phyloP scores from a whole-genome alignment of 2,113 vertebrate genomes.

The Leuciscus idus region DNA sequence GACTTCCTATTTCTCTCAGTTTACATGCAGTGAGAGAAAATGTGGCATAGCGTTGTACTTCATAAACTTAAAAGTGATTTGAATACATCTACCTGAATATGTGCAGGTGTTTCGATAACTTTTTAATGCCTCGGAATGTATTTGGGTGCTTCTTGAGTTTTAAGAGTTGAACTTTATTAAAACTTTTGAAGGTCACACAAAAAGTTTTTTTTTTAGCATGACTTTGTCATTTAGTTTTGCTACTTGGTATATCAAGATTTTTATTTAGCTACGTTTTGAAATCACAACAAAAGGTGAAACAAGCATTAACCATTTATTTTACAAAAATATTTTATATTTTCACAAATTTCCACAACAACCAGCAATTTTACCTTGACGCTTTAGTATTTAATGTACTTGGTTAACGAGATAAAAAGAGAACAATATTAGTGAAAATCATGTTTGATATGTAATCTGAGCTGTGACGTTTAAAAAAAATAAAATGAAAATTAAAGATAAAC shows the following conservation, averaged over 20 bases:
- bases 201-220: neutral
- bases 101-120: neutral
- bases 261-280: neutral
- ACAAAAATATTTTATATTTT: neutral
- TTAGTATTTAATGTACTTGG: too few species aligned
- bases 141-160: neutral
- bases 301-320: neutral
- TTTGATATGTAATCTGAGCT: neutral
- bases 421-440: neutral
- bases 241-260: neutral
- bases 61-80: neutral
- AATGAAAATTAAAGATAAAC: neutral
- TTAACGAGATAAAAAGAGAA: too few species aligned
- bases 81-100: neutral
- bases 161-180: neutral
- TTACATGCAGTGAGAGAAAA: neutral
- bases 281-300: neutral
- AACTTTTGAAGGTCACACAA: neutral
- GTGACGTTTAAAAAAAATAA: neutral
- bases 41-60: neutral
- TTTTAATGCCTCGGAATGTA: neutral
- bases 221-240: neutral
- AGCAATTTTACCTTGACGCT: neutral
- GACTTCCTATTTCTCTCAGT: neutral
- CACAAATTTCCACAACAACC: neutral